Evolutionary conservation across 92 coral and sea anemone genomes (phyloP).

Genomic region (Parazoanthus darwini): DNA sequence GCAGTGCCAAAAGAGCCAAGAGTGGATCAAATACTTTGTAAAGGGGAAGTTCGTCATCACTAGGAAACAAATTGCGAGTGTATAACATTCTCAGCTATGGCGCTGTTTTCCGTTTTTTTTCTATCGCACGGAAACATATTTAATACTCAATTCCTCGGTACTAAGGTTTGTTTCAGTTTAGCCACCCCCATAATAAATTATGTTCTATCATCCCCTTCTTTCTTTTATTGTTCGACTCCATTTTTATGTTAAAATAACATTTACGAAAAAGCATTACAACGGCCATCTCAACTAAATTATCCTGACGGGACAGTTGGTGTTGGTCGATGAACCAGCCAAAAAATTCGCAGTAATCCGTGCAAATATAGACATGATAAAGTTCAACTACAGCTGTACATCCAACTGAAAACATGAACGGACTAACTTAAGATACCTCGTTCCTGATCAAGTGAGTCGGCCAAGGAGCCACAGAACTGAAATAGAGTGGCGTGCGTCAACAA

Average conservation of each 20-base stretch:
- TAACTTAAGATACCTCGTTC: constrained; percentile 1
- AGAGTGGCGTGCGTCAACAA: constrained; percentile 88
- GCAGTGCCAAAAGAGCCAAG: not conserved
- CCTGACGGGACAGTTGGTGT: too few species aligned
- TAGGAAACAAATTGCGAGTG: too few species aligned
- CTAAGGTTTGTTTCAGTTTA: too few species aligned
- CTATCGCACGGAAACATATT: not conserved
- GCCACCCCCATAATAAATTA: too few species aligned
- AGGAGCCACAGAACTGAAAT: constrained; percentile 58
- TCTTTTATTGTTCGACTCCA: not conserved
- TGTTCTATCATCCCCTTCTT: not conserved
- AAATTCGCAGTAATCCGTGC: too few species aligned
- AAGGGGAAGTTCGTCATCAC: not conserved
- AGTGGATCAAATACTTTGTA: not conserved
- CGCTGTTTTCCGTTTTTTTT: not conserved
- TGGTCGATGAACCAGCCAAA: too few species aligned
- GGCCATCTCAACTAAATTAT: too few species aligned
- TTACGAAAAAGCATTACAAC: too few species aligned
- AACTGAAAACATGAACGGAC: too few species aligned
- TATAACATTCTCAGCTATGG: not conserved
- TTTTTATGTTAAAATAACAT: too few species aligned
- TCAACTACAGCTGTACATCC: too few species aligned
- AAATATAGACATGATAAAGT: not conserved
- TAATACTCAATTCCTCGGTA: too few species aligned
- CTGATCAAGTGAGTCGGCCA: constrained; percentile 16